Conservation (phyloP, 1,140 invertebrate species). For the Papilio machaon region DNA sequence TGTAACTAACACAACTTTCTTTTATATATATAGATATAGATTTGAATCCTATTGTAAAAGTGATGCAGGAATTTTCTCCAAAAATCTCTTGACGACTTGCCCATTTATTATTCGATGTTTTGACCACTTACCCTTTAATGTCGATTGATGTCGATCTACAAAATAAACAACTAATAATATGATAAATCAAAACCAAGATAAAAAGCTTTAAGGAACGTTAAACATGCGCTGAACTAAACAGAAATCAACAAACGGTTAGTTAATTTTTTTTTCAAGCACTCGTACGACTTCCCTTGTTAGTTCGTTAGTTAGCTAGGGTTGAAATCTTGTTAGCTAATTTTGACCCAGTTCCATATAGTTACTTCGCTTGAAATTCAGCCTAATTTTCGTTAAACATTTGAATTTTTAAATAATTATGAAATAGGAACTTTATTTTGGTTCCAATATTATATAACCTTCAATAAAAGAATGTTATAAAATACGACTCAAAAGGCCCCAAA, state of each 20-base stretch:
- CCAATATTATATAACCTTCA: neutral
- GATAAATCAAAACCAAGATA: neutral
- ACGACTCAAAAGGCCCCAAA: neutral
- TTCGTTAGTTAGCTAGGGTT: constrained; percentile 31
- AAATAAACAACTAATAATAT: neutral
- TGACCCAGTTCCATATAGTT: constrained; percentile 16
- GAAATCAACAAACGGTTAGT: constrained; percentile 3
- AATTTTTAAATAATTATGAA: neutral
- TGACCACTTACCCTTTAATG: neutral
- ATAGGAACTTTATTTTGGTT: neutral
- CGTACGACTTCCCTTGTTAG: constrained; percentile 26
- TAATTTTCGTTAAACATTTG: constrained; percentile 12
- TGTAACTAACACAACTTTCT: no score
- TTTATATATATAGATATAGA: no score
- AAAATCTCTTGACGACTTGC: no score
- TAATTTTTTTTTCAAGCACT: constrained; percentile 27
- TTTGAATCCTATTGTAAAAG: no score
- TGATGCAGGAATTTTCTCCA: no score
- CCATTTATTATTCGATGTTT: neutral
- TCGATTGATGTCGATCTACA: neutral
- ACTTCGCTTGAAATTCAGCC: neutral
- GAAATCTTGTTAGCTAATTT: constrained; percentile 36
- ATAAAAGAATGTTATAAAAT: neutral
- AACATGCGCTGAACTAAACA: constrained; percentile 4
- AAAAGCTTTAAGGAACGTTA: neutral